Percentiles rank a stretch among this genome's conserved stretches.
Evolutionary conservation across 2,797 vertebrate genomes (phyloP).

Genomic region (Clarias laeviceps): DNA sequence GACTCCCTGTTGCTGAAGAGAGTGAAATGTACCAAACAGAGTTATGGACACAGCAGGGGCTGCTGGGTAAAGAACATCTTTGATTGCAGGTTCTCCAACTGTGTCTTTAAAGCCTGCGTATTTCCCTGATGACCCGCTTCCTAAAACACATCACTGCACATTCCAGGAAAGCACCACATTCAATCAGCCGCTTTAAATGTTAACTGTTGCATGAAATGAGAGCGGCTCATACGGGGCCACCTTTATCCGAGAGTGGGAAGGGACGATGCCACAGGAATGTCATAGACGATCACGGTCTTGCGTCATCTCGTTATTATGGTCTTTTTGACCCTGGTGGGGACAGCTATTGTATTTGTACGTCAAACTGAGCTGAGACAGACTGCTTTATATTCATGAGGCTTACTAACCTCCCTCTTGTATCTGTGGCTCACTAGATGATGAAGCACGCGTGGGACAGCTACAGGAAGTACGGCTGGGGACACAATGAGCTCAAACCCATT

Average conservation of each 20-base stretch:
- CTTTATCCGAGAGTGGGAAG: slow-evolving; percentile 7
- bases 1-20: slow-evolving; percentile 31
- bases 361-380: slow-evolving; percentile 2
- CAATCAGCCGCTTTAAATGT: slow-evolving; percentile 10
- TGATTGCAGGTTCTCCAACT: slow-evolving; percentile 29
- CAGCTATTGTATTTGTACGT: slow-evolving; percentile 22
- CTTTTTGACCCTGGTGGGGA: slow-evolving; percentile 19
- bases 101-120: slow-evolving; percentile 5
- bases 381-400: slow-evolving; percentile 35
- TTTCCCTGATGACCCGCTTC: slow-evolving; percentile 18
- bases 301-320: slow-evolving; percentile 13
- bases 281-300: background rate
- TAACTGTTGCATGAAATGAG: slow-evolving; percentile 25
- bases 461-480: slow-evolving; percentile 96
- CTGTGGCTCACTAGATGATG: slow-evolving; percentile 85
- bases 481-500: slow-evolving; percentile 97
- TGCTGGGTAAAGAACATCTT: slow-evolving; percentile 26
- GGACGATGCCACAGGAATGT: background rate
- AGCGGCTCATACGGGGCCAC: background rate
- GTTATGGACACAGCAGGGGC: slow-evolving; percentile 29
- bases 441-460: slow-evolving; percentile 99
- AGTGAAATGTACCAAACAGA: slow-evolving; percentile 25
- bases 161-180: background rate
- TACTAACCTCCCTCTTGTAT: slow-evolving; percentile 33
- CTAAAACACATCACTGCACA: background rate